These are phyloP conservation scores for Tetrax tetrax DNA, from an alignment of 2,113 vertebrate genomes.

Conservation along the genomic window DNA sequence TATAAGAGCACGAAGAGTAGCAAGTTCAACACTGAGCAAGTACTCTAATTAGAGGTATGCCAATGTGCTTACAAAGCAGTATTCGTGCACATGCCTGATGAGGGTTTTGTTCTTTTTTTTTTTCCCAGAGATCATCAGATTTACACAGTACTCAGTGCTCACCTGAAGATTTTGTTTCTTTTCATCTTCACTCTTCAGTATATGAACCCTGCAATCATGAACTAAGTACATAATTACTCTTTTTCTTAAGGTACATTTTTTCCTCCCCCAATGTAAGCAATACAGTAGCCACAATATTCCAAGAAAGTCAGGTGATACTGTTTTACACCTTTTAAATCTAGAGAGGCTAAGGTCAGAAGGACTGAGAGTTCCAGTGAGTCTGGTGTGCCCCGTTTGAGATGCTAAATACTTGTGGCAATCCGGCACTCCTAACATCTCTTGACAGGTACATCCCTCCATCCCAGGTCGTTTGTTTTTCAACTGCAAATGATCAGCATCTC, in stretches of 20 bases:
- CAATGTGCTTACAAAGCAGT: not conserved
- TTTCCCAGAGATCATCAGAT: not conserved
- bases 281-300: not conserved
- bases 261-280: fast-evolving
- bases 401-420: not conserved
- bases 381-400: not conserved
- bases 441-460: not conserved
- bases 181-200: not conserved
- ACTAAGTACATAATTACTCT: not conserved
- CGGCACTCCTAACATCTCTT: not conserved
- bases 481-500: not conserved
- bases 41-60: not conserved
- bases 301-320: not conserved
- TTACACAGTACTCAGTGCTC: not conserved
- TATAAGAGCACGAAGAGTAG: not conserved
- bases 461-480: not conserved
- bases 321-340: not conserved
- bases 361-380: not conserved
- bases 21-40: not conserved
- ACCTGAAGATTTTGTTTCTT: not conserved
- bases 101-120: not conserved
- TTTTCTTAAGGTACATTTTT: not conserved
- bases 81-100: not conserved
- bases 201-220: not conserved
- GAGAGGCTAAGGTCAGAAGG: not conserved